Conservation (phyloP, 2,888 invertebrate species). For the Lutraria lutraria region DNA sequence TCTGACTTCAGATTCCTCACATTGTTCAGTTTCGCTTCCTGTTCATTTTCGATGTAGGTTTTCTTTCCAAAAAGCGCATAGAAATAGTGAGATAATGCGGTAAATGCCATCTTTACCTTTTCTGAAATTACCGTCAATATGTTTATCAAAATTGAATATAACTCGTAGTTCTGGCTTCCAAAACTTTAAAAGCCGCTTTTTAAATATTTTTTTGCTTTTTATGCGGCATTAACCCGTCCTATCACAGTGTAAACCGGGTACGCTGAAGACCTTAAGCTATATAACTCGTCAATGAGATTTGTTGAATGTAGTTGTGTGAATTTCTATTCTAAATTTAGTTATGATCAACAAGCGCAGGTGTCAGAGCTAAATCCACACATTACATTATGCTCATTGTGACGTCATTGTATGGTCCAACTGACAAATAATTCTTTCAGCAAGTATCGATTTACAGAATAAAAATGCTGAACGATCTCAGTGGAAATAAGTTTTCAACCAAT, state of each 20-base stretch:
- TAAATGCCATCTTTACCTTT: slow-evolving; percentile 27
- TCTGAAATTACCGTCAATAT: neutral
- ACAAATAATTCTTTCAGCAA: no score
- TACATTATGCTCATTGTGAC: no score
- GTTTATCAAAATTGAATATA: neutral
- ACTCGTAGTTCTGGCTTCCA: neutral
- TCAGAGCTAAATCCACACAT: no score
- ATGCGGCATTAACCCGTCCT: no score
- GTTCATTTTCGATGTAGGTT: neutral
- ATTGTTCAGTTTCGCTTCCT: neutral
- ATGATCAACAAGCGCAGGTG: neutral
- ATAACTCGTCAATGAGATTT: no score
- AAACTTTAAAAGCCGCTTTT: no score
- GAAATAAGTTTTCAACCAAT: neutral
- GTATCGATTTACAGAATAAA: no score
- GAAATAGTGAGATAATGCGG: slow-evolving; percentile 27
- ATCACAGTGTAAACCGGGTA: no score
- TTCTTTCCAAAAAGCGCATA: neutral
- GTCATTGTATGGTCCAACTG: no score
- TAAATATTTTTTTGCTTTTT: no score
- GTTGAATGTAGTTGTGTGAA: neutral
- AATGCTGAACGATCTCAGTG: neutral
- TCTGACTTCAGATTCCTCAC: slow-evolving; percentile 34
- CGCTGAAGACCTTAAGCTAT: no score
- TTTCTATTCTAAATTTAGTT: neutral